Conservation (phyloP, 2,888 invertebrate genomes). For the Kuschelorhynchus macadamiae region DNA sequence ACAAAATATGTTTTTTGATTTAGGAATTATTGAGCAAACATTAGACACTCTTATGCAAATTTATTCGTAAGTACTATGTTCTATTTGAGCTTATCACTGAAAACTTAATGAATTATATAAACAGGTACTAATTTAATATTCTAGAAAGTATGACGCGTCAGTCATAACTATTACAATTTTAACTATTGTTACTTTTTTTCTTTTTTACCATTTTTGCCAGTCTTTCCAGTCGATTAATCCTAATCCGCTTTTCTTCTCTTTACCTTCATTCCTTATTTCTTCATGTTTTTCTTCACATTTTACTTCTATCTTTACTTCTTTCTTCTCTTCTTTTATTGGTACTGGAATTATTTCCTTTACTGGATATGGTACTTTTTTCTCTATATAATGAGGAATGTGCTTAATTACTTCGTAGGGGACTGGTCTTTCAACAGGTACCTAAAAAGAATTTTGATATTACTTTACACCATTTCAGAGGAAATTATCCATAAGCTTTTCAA, state of each 20-base stretch:
- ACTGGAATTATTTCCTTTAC: constrained; percentile 49
- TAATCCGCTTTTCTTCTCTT: constrained; percentile 41
- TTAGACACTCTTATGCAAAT: too few relatives aligned
- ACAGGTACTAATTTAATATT: too few relatives aligned
- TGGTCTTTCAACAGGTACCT: constrained; percentile 72
- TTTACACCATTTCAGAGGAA: too few relatives aligned
- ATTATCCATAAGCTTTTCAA: too few relatives aligned
- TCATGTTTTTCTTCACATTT: constrained; percentile 46
- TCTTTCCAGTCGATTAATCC: constrained; percentile 38
- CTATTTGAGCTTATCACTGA: too few relatives aligned
- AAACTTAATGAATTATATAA: too few relatives aligned
- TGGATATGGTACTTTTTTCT: constrained; percentile 51
- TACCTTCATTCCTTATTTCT: constrained; percentile 27
- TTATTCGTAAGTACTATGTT: too few relatives aligned
- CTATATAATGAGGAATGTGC: constrained; percentile 68
- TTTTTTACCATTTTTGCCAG: constrained; percentile 44
- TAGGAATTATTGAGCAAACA: too few relatives aligned
- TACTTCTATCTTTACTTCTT: constrained; percentile 28
- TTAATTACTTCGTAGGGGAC: constrained; percentile 77
- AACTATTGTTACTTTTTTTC: too few relatives aligned
- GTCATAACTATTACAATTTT: too few relatives aligned
- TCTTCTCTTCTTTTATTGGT: constrained; percentile 43
- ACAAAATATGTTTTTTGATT: too few relatives aligned
- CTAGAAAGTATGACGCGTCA: too few relatives aligned
- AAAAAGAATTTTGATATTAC: neutral